These are phyloP conservation scores for Lasioglossum baleicum DNA, from an alignment of 1,140 invertebrate species.

Conservation along the genomic window DNA sequence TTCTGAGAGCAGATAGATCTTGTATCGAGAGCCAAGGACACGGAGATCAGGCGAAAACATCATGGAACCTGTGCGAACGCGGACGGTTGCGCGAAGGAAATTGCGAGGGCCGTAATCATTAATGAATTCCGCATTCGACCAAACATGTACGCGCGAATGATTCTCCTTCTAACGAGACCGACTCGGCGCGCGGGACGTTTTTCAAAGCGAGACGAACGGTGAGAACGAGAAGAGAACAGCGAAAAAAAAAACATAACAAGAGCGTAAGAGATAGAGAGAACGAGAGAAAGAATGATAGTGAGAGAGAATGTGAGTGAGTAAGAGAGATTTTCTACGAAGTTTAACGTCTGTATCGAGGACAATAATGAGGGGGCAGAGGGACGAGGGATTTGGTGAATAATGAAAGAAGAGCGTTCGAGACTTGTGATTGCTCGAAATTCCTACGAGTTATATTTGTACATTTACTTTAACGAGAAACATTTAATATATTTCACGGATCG, in stretches of 20 bases:
- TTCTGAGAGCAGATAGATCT: constrained; percentile 18
- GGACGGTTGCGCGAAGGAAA: constrained; percentile 34
- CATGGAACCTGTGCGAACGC: neutral
- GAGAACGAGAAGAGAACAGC: neutral
- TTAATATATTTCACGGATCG: constrained; percentile 56
- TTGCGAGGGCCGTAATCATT: constrained; percentile 44
- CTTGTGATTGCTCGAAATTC: constrained; percentile 48
- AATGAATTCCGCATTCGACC: constrained; percentile 41
- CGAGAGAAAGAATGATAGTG: neutral
- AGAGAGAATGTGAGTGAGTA: neutral
- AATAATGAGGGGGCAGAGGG: constrained; percentile 47
- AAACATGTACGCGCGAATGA: constrained; percentile 37
- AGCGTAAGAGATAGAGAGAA: neutral
- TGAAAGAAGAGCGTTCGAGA: constrained; percentile 39
- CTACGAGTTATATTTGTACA: constrained; percentile 54
- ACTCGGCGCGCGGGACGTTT: constrained; percentile 20
- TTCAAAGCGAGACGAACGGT: neutral
- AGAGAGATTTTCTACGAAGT: constrained; percentile 44
- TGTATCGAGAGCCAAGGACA: neutral
- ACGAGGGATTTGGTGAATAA: constrained; percentile 14
- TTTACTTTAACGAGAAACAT: constrained; percentile 51
- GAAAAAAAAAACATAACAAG: no score
- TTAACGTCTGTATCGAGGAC: constrained; percentile 53
- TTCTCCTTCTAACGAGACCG: constrained; percentile 38
- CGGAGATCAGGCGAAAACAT: constrained; percentile 3